A percentile compares a stretch with the other conserved stretches of the same genome.
phyloP scores from a whole-genome alignment of 1,140 invertebrate species.

The Drosophila guanche region DNA sequence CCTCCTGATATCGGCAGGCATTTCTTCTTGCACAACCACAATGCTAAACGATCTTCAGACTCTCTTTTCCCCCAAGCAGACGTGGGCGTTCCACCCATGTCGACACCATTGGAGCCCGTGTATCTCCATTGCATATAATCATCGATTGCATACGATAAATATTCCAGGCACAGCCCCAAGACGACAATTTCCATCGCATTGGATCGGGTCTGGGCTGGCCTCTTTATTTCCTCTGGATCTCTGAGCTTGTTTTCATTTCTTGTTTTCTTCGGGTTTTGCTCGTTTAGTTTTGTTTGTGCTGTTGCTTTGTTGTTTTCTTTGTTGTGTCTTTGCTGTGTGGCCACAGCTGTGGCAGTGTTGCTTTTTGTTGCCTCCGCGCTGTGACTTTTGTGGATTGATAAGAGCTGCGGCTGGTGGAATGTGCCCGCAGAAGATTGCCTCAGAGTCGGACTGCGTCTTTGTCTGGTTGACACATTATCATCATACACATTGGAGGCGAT shows the following conservation, averaged over 20 bases:
- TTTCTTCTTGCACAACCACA: not conserved
- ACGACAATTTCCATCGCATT: not conserved
- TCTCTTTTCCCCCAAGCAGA: too few species aligned
- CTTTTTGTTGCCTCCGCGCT: constrained; percentile 12
- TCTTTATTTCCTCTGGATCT: constrained; percentile 28
- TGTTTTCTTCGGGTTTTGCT: constrained; percentile 33
- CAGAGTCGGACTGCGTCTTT: constrained; percentile 30
- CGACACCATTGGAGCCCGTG: constrained; percentile 23
- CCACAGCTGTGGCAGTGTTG: constrained; percentile 5
- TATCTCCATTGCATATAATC: constrained; percentile 44
- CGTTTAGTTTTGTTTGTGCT: constrained; percentile 9
- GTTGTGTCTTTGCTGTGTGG: constrained; percentile 20
- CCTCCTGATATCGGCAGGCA: not conserved
- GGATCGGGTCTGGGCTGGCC: constrained; percentile 10
- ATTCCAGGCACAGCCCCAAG: constrained; percentile 44
- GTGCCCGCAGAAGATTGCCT: constrained; percentile 55
- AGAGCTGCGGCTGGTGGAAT: constrained; percentile 20
- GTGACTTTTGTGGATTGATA: constrained; percentile 45
- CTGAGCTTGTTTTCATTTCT: constrained; percentile 58
- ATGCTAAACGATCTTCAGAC: too few species aligned
- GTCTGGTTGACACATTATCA: constrained; percentile 48
- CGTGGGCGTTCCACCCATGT: constrained; percentile 21
- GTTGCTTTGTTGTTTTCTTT: constrained; percentile 12
- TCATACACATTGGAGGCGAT: not conserved
- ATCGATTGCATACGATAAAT: constrained; percentile 52